Evolutionary conservation across 2,797 vertebrate genomes (phyloP), one percentile per base, ranked within the genome.

Genomic region (Pseudopleuronectes americanus): DNA sequence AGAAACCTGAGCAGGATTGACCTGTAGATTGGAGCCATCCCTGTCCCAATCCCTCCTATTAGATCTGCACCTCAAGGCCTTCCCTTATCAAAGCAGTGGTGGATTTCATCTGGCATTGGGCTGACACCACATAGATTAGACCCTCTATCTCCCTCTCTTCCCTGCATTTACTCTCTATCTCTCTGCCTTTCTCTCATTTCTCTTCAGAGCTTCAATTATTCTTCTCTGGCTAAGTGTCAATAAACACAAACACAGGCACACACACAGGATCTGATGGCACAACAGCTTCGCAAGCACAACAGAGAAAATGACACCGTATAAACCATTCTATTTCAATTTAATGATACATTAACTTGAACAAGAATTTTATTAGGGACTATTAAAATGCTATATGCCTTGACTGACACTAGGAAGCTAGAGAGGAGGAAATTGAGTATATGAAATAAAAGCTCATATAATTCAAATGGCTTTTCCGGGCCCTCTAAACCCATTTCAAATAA

Each of bases 41-140:
- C 66, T 88, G 77, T 89, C 81, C 79, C 79, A 84, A 79, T 85
- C 72, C 75, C 74, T 76, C 69, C 89, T 58, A 90, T 90, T 91
- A 88, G 76, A 85, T 63, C 56, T 71, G 71, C 73, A 84, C 74
- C 86, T 84, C 65, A 64, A 88, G 89, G 85, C 89, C 78, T 79
- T 75, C 75, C 71, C 84, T 89, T 85, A 78, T 88, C 82, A 79
- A 81, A 90, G 76, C 26, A 62, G 65, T 74, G 77, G 79, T 84
- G 85, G 86, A 89, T 91, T 90, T 89, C 76, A 86, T 84, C 78
- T 84, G 82, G 86, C 80, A 88, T 57, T 64, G 77, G 60, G 55
- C 79, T 90, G 90, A 90, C 86, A 91, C 71, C 62, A 61, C 78
- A 77, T 79, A 90, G 89, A 92, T 92, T 87, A 90, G 79, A 81